These are phyloP conservation scores for Nesogale talazaci DNA, from an alignment of 2,113 vertebrate species.

Conservation along the genomic window DNA sequence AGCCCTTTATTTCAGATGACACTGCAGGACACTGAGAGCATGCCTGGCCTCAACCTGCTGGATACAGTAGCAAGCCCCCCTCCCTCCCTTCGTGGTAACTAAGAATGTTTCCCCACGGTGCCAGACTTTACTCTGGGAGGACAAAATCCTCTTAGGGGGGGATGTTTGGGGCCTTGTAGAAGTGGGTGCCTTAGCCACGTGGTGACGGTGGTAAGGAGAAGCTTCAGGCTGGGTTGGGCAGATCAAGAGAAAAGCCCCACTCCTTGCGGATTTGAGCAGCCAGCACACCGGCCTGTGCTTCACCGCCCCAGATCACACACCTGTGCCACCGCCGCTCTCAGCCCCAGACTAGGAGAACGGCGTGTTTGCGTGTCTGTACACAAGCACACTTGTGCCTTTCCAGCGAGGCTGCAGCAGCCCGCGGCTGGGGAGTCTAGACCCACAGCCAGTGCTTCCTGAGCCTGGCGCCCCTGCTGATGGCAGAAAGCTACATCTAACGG, in stretches of 20 bases:
- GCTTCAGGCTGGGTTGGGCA: not conserved
- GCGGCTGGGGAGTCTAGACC: not conserved
- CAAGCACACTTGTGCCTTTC: accelerated
- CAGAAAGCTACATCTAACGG: not conserved
- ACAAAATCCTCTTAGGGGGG: not conserved
- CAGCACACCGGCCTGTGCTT: not conserved
- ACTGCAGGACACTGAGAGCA: not conserved
- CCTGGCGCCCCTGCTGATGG: not conserved
- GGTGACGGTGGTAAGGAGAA: not conserved
- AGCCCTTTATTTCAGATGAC: not conserved
- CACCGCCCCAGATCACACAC: not conserved
- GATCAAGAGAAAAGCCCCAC: not conserved
- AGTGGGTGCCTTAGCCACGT: not conserved
- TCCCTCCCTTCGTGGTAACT: not conserved
- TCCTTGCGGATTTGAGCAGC: not conserved
- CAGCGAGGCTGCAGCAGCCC: not conserved
- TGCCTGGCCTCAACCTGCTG: not conserved
- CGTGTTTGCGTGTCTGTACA: not conserved
- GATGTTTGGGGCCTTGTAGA: not conserved
- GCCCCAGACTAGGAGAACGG: not conserved
- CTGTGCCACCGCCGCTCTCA: not conserved
- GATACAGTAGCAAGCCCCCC: not conserved
- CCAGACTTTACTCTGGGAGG: not conserved
- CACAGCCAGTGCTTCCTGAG: not conserved
- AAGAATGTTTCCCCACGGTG: not conserved